phyloP scores from a whole-genome alignment of 2,113 vertebrate species.

The Columba janthina region DNA sequence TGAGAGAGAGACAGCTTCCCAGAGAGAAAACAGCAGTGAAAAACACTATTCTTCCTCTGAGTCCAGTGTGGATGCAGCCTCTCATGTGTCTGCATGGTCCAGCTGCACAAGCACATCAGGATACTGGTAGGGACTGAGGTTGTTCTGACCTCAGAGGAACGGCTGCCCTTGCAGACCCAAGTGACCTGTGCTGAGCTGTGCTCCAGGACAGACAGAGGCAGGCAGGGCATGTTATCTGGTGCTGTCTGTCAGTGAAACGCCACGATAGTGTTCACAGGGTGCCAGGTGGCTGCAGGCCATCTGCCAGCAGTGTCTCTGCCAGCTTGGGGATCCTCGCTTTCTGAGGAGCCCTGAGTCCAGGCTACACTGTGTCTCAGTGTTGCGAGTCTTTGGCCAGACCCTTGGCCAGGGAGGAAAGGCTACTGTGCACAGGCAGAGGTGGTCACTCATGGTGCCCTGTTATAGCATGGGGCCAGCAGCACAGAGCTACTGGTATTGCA shows the following conservation, averaged over 20 bases:
- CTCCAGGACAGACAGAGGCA: accelerated
- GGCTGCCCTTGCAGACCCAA: not conserved
- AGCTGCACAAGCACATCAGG: not conserved
- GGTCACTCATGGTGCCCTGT: no score
- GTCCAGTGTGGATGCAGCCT: not conserved
- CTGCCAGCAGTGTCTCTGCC: not conserved
- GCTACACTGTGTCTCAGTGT: not conserved
- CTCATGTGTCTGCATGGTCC: not conserved
- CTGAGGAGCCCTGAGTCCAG: accelerated
- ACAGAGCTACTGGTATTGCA: not conserved
- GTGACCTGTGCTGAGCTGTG: accelerated
- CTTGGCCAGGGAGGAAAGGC: not conserved
- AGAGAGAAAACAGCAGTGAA: not conserved
- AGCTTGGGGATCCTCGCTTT: accelerated
- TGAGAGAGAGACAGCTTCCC: not conserved
- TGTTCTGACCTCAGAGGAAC: not conserved
- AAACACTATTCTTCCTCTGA: not conserved
- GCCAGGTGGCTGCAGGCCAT: accelerated
- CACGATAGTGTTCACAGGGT: accelerated
- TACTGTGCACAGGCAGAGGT: not conserved
- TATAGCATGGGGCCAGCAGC: accelerated
- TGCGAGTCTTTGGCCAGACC: not conserved
- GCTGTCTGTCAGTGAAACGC: not conserved
- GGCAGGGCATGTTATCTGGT: not conserved
- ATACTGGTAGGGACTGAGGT: not conserved